A percentile compares a stretch with the other conserved stretches of the same genome.
These are phyloP conservation scores for Caenorhabditis brenneri DNA, from an alignment of 1,140 invertebrate genomes.

Conservation along the genomic window DNA sequence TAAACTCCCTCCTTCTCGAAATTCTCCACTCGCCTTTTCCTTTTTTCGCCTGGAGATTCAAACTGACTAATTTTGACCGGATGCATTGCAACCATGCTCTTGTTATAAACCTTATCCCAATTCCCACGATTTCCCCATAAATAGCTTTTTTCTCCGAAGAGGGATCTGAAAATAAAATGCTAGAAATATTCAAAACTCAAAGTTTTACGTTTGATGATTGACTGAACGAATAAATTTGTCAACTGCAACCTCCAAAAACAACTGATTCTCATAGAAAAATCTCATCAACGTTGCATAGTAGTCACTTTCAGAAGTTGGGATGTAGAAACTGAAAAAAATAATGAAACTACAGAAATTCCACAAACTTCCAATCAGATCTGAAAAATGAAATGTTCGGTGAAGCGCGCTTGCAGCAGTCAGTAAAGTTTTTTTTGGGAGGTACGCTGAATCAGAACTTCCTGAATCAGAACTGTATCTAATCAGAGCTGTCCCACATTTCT, in stretches of 20 bases:
- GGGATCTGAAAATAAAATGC: background rate
- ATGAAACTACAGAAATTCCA: background rate
- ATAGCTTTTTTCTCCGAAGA: background rate
- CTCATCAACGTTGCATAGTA: background rate
- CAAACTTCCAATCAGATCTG: no score
- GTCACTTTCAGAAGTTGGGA: background rate
- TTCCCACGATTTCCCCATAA: background rate
- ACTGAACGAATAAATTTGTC: background rate
- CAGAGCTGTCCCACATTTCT: no score
- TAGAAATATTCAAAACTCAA: background rate
- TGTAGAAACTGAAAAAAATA: constrained; percentile 1
- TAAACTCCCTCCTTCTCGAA: background rate
- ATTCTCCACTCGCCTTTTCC: background rate
- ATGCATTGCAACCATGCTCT: background rate
- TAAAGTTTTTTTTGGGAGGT: no score
- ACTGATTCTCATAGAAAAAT: background rate
- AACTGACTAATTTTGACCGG: background rate
- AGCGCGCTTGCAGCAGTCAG: no score
- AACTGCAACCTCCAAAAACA: background rate
- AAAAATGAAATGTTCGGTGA: no score
- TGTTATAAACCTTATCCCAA: background rate
- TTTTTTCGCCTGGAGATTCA: background rate
- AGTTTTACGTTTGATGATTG: background rate
- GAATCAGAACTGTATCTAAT: no score
- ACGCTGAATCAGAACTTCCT: no score